Percentiles rank a stretch among this genome's conserved stretches.
Conservation (phyloP, 2,113 vertebrate genomes). For the Thymallus thymallus region DNA sequence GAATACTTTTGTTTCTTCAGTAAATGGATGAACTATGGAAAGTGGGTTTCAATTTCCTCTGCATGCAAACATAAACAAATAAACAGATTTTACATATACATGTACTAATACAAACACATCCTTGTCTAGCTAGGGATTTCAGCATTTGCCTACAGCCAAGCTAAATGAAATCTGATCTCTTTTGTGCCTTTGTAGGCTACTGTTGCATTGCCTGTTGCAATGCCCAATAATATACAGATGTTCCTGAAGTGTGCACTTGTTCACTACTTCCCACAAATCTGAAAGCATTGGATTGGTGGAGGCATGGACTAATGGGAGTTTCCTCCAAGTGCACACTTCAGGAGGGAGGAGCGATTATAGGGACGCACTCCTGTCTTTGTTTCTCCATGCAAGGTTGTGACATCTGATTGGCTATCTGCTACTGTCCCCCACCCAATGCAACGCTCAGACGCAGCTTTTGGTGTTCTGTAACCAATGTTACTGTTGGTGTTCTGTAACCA, state of each 20-base stretch:
- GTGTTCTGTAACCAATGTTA: constrained; percentile 45
- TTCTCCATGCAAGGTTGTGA: constrained; percentile 29
- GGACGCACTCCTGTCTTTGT: constrained; percentile 25
- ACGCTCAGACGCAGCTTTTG: too few relatives aligned
- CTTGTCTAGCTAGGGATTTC: constrained; percentile 52
- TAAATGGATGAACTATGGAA: too few relatives aligned
- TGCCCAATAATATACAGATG: too few relatives aligned
- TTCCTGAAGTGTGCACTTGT: too few relatives aligned
- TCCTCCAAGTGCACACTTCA: too few relatives aligned
- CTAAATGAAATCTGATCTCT: constrained; percentile 28
- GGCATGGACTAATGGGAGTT: not conserved
- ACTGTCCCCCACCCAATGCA: too few relatives aligned
- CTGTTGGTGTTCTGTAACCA: too few relatives aligned
- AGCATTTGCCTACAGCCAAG: constrained; percentile 1
- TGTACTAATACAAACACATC: constrained; percentile 50
- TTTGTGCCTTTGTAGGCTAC: not conserved
- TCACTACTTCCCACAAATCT: constrained; percentile 41
- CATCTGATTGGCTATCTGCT: constrained; percentile 42
- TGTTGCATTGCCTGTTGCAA: too few relatives aligned
- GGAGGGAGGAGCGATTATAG: too few relatives aligned
- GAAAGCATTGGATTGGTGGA: too few relatives aligned
- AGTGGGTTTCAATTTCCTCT: constrained; percentile 10
- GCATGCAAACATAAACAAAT: constrained; percentile 51
- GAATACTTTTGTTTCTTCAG: too few relatives aligned
- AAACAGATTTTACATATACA: constrained; percentile 40